These are phyloP conservation scores for Nycticorax nycticorax DNA, from an alignment of 2,113 vertebrate genomes.

Conservation along the genomic window DNA sequence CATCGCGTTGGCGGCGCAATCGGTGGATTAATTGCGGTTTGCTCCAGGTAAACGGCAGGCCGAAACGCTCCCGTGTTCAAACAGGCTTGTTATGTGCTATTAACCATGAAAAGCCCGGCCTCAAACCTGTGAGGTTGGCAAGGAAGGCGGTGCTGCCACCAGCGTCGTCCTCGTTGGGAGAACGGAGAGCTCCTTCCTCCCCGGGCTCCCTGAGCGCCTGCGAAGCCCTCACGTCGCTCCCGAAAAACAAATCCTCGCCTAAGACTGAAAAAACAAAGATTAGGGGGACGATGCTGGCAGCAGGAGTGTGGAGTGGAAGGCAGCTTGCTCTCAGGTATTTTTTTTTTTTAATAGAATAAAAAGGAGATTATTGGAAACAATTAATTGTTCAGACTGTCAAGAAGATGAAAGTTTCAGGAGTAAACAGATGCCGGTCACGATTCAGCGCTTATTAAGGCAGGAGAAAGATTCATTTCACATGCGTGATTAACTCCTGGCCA, in stretches of 20 bases:
- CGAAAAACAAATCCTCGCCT: neutral
- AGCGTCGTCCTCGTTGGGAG: neutral
- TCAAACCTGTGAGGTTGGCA: fast-evolving
- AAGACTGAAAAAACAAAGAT: neutral
- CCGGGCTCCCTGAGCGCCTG: fast-evolving
- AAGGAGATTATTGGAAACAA: slow-evolving; percentile 60
- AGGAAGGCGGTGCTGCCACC: neutral
- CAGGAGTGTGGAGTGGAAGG: neutral
- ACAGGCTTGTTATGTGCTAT: neutral
- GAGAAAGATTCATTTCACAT: slow-evolving; percentile 72
- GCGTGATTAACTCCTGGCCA: slow-evolving; percentile 75
- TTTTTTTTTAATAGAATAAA: neutral
- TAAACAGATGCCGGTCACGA: slow-evolving; percentile 73
- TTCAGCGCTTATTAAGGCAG: slow-evolving; percentile 71
- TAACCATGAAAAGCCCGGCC: neutral
- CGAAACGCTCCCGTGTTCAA: neutral
- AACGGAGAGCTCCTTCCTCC: neutral
- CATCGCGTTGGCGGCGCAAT: neutral
- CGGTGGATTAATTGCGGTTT: neutral
- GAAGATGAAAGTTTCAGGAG: slow-evolving; percentile 61
- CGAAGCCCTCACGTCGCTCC: neutral
- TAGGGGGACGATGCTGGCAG: fast-evolving
- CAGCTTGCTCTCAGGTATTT: neutral
- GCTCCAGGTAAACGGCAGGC: slow-evolving; percentile 12
- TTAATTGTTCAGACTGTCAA: slow-evolving; percentile 65